Evolutionary conservation across 2,113 vertebrate genomes (phyloP).

Genomic region (Tautogolabrus adspersus): DNA sequence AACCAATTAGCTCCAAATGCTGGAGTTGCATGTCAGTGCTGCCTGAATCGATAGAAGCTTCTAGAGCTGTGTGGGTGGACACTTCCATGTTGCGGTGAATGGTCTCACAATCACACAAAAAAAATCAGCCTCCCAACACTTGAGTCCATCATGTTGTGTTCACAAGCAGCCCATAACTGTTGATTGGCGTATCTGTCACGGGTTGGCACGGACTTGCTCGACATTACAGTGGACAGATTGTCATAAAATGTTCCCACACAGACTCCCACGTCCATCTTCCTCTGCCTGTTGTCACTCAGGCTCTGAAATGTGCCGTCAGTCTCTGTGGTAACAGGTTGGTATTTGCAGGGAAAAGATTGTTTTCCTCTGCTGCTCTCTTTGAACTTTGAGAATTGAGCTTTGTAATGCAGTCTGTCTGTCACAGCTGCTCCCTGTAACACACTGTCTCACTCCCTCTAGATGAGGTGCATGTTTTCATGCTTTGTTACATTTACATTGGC

Average conservation of each 20-base stretch:
- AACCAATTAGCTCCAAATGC: background rate
- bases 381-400: conserved; percentile 35
- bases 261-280: conserved; percentile 19
- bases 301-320: conserved; percentile 20
- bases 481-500: too few species aligned
- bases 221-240: conserved; percentile 34
- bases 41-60: conserved; percentile 35
- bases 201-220: conserved; percentile 24
- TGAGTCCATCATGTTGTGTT: conserved; percentile 14
- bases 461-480: too few species aligned
- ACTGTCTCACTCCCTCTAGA: background rate
- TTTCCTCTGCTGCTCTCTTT: conserved; percentile 10
- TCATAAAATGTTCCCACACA: conserved; percentile 36
- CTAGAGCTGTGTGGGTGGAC: conserved; percentile 55
- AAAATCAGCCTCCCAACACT: conserved; percentile 5
- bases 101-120: conserved; percentile 44
- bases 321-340: conserved; percentile 13
- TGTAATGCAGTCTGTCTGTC: conserved; percentile 16
- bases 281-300: conserved; percentile 29
- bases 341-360: conserved; percentile 31
- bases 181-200: conserved; percentile 17
- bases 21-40: conserved; percentile 21
- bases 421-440: background rate
- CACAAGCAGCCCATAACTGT: background rate
- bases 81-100: conserved; percentile 28